phyloP scores from a whole-genome alignment of 2,888 invertebrate species.

The Chrysodeixis includens region DNA sequence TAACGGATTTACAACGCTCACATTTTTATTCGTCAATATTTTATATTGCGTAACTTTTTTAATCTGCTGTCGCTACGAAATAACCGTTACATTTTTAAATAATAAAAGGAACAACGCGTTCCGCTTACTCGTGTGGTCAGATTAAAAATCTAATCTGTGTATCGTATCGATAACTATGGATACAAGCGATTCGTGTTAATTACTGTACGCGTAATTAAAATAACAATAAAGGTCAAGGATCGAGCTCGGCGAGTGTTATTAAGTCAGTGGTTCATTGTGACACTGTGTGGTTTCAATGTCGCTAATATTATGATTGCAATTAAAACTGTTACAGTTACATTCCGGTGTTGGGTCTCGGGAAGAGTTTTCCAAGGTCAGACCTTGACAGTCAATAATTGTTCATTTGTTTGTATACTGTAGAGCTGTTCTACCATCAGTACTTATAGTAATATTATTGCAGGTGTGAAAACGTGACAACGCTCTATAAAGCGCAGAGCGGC shows the following conservation, averaged over 20 bases:
- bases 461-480: too few species aligned
- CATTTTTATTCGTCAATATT: slow-evolving; percentile 31
- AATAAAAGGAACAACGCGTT: slow-evolving; percentile 18
- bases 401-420: neutral
- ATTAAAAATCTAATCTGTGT: slow-evolving; percentile 37
- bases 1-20: slow-evolving; percentile 26
- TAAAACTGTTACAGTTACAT: slow-evolving; percentile 46
- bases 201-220: slow-evolving; percentile 46
- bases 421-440: too few species aligned
- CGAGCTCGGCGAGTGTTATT: slow-evolving; percentile 41
- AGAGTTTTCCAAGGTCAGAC: slow-evolving; percentile 36
- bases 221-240: slow-evolving; percentile 50
- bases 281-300: slow-evolving; percentile 46
- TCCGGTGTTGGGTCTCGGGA: slow-evolving; percentile 43
- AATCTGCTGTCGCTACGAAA: slow-evolving; percentile 7
- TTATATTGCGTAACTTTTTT: slow-evolving; percentile 28
- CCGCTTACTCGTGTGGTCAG: slow-evolving; percentile 7
- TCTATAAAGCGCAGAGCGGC: too few species aligned
- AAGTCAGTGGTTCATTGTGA: slow-evolving; percentile 38
- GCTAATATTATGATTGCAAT: slow-evolving; percentile 38
- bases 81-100: slow-evolving; percentile 30
- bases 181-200: slow-evolving; percentile 28
- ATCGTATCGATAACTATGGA: slow-evolving; percentile 16
- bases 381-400: slow-evolving; percentile 18
- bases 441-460: too few species aligned